Base-by-base conservation (phyloP, 2,113 vertebrate species). In the Azemiops feae region DNA sequence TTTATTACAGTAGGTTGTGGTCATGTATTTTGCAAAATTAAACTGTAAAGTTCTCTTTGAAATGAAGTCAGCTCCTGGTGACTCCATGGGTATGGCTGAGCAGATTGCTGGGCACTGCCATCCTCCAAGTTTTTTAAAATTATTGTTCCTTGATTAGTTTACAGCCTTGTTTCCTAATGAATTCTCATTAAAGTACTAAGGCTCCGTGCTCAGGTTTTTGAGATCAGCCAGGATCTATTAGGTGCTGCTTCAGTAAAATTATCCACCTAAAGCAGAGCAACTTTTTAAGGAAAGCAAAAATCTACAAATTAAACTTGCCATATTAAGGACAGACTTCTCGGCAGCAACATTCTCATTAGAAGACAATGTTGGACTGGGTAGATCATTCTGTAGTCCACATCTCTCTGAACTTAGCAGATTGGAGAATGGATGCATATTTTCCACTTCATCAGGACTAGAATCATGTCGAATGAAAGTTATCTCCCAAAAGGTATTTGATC, bases 381-480 rank as follows among this genome's bases (percentile, higher is more conserved):
- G 92, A 89, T 89, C 87, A 94, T 97, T 97, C 16, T 98, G 98
- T 47, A 96, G 93, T 55, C 91, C 94, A 14, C 12, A 88, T 39
- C 94, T 94, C 43, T 20, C 88, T 23, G 95, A 89, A 0, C 93
- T 96, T 85, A 96, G 97, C 57, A 96, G 93, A 64, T 94, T 96
- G 94, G 97, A 96, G 27, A 98, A 96, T 87, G 94, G 96, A 14
- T 98, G 98, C 5, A 95, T 95, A 6, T 95, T 97, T 92, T 98
- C 98, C 94, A 96, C 96, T 87, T 97, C 97, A 94, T 95, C 94
- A 87, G 96, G 95, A 5, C 95, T 96, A 4, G 94, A 96, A n/a
- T 98, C 97, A 92, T 97, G 97, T 87, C 98, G 97, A 96, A 99
- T 98, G 94, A 99, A 99, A 85, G 98, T 98, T 85, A 99, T 98